Base-by-base conservation (phyloP, 2,113 vertebrate genomes). In the Pandion haliaetus region DNA sequence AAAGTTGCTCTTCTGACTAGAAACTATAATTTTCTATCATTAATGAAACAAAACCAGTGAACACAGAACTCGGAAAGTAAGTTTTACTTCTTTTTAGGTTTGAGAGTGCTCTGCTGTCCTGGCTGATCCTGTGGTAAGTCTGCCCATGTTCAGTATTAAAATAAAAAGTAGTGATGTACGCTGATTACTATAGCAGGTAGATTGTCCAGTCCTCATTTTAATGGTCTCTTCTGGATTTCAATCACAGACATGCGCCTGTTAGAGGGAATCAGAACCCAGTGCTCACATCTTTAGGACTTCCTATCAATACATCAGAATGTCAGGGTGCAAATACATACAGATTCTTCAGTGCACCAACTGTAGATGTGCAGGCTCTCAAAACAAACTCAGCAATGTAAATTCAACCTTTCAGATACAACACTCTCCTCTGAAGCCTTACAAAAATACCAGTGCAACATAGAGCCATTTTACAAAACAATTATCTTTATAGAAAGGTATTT, bases 381-480 rank as follows among this genome's bases (percentile, higher is more conserved):
- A 73, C 42, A 85, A 88, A 80, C 50, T 82, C 17, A 87, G 65
- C 45, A 69, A 76, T 26, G 55, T 58, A 88, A 93, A 90, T 89
- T 83, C 86, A 87, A 38, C 40, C 18, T 28, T 82, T 84, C 34
- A 79, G 65, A 84, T 49, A 66, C 32, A 83, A 66, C 55, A 86
- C 50, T 85, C 81, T 96, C 92, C 94, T 97, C 95, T 91, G 47
- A 93, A 95, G 85, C 84, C 70, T 96, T 96, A 90, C 42, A 95
- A 96, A 98, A 97, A 97, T 85, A 95, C 79, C 87, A 97, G 95
- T 74, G 77, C 85, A 97, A 95, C 91, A 91, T 84, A 90, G 55
- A 97, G 93, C 82, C 94, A 77, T 94, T 95, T 97, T 97, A 97
- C 88, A 97, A 97, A 98, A 98, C 88, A 96, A 91, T 85, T 55